Conservation (phyloP, 2,113 vertebrate species). For the Hemicordylus capensis region DNA sequence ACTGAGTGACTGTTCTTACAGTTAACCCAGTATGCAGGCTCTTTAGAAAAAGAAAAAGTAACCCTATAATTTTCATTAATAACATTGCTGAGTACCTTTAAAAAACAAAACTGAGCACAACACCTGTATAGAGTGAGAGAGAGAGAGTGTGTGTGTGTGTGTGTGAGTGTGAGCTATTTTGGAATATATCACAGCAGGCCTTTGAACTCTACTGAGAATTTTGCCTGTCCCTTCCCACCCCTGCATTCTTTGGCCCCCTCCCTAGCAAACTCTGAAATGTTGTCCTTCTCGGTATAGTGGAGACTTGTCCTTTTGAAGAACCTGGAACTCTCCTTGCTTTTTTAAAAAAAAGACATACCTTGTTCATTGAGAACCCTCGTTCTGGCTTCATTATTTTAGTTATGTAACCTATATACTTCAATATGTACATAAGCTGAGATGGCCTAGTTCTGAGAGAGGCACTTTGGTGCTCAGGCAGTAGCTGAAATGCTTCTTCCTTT, state of each 20-base stretch:
- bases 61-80: background rate
- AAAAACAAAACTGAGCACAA: too few relatives aligned
- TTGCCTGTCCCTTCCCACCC: background rate
- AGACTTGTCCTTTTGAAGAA: too few relatives aligned
- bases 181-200: background rate
- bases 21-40: too few relatives aligned
- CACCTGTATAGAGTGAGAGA: too few relatives aligned
- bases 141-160: too few relatives aligned
- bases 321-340: background rate
- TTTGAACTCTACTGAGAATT: background rate
- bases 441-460: background rate
- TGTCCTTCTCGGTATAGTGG: background rate
- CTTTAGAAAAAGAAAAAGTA: too few relatives aligned
- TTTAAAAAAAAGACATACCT: background rate
- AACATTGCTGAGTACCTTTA: background rate
- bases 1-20: background rate
- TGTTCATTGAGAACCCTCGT: background rate
- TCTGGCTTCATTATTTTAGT: background rate
- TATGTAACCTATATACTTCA: too few relatives aligned
- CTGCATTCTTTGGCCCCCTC: background rate
- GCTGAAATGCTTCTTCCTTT: constrained; percentile 32
- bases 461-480: background rate
- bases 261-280: background rate
- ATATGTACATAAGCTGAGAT: too few relatives aligned
- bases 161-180: background rate